Evolutionary conservation across 2,888 invertebrate genomes (phyloP), one percentile per base, ranked within the genome.

Genomic region (Apotomis betuletana): DNA sequence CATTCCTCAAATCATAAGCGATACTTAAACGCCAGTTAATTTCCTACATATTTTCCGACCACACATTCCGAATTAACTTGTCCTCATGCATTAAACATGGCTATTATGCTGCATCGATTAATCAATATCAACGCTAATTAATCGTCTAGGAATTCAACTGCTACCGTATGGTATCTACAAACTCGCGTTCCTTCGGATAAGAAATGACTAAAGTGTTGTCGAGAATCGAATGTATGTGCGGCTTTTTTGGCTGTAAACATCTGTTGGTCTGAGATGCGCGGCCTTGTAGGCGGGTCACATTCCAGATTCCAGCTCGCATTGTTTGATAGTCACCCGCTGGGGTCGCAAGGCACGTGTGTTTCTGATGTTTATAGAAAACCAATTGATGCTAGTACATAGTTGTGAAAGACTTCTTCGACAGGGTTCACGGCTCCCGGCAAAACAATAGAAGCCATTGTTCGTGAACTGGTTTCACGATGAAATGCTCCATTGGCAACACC

Each of bases 271-370:
- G 80, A 82, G 86, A 85, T 83, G 87, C 83, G 84, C 86, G 90
- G 87, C 89, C 90, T 90, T 90, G 91, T 90, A 88, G 90, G 88
- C 90, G 90, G 90, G 87, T 90, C 89, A 87, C 91, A 92, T 92
- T 92, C 92, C 91, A 85, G 84, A 87, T 85, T 87, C 88, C 89
- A 87, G 86, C 85, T 88, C 87, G 89, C 89, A 90, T 90, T 90
- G 89, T 90, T 89, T 81, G 82, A 83, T 77, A 77, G 77, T 75
- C 74, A 78, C 77, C 75, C 74, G 74, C 68, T 73, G 73, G 41
- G 73, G 49, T 67, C 10, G 51, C 60, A 27, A 41, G 38, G 44
- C 57, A 67, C 61, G 60, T 62, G 61, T 54, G 67, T 57, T 62
- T 71, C 62, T 52, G 44, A 65, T 70, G 61, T 67, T 51, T 58